These are phyloP conservation scores for Anisognathus igniventris DNA, from an alignment of 2,797 vertebrate species.

Conservation along the genomic window DNA sequence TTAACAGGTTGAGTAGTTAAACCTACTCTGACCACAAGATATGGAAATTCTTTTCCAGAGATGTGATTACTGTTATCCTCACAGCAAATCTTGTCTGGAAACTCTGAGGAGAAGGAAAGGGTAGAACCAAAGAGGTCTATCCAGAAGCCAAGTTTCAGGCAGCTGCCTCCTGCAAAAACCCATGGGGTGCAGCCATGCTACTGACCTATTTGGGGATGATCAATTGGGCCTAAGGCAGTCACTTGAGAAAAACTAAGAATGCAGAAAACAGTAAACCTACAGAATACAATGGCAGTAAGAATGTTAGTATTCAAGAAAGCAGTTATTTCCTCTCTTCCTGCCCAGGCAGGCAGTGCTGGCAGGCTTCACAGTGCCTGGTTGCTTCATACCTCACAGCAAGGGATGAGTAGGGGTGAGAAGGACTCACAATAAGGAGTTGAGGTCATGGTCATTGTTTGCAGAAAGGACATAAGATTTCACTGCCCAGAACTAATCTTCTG, in stretches of 20 bases:
- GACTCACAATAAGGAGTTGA: conserved; percentile 2
- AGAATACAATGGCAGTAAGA: neutral
- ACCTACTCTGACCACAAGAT: neutral
- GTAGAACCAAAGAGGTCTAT: neutral
- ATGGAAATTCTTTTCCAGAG: neutral
- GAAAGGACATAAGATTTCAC: neutral
- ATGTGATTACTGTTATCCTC: neutral
- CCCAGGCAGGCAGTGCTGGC: neutral
- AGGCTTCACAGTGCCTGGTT: neutral
- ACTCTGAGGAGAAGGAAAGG: neutral
- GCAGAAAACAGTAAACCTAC: neutral
- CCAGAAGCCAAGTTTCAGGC: neutral
- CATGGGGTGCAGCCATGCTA: neutral
- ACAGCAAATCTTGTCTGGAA: neutral
- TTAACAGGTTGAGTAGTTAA: neutral
- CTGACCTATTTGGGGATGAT: neutral
- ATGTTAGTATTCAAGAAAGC: conserved; percentile 12
- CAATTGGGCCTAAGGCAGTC: neutral
- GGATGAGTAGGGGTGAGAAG: neutral
- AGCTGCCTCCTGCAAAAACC: neutral
- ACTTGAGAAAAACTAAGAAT: neutral
- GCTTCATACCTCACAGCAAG: neutral
- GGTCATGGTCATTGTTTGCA: conserved; percentile 22
- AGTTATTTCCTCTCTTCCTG: conserved; percentile 21
- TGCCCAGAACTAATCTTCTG: conserved; percentile 44